Percentiles rank a stretch among this genome's conserved stretches.
Evolutionary conservation across 2,797 vertebrate genomes (phyloP).

Genomic region (Poeciliopsis paucimaculata): DNA sequence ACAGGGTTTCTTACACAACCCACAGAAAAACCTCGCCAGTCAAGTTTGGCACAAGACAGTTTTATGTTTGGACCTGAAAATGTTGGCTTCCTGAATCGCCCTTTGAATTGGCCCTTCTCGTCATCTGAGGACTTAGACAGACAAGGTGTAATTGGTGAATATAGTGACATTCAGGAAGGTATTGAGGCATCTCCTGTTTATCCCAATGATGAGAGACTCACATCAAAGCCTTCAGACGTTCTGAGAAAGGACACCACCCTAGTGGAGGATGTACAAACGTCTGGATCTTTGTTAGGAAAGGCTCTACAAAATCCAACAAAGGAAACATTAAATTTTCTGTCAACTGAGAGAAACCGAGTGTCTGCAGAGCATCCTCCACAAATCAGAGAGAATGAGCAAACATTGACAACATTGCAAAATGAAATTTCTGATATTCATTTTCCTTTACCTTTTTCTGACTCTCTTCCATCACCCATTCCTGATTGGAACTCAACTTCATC

Average conservation of each 20-base stretch:
- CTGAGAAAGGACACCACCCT: conserved; percentile 14
- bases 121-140: conserved; percentile 55
- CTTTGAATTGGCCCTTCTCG: conserved; percentile 46
- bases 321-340: conserved; percentile 29
- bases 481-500: conserved; percentile 25
- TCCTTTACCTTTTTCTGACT: conserved; percentile 35
- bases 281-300: conserved; percentile 22
- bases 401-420: neutral
- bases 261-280: conserved; percentile 22
- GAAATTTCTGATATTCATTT: conserved; percentile 18
- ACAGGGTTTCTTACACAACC: conserved; percentile 15
- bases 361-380: conserved; percentile 29
- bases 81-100: conserved; percentile 41
- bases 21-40: conserved; percentile 35
- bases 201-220: conserved; percentile 24
- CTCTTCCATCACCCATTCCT: conserved; percentile 27
- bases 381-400: conserved; percentile 24
- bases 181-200: conserved; percentile 35
- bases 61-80: conserved; percentile 36
- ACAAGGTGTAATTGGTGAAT: conserved; percentile 75
- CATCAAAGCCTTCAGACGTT: conserved; percentile 24
- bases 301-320: conserved; percentile 9
- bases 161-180: conserved; percentile 56
- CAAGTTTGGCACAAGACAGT: conserved; percentile 14
- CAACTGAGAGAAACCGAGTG: conserved; percentile 37